Base-by-base conservation (phyloP, 2,888 invertebrate species). In the Cantharis rustica region DNA sequence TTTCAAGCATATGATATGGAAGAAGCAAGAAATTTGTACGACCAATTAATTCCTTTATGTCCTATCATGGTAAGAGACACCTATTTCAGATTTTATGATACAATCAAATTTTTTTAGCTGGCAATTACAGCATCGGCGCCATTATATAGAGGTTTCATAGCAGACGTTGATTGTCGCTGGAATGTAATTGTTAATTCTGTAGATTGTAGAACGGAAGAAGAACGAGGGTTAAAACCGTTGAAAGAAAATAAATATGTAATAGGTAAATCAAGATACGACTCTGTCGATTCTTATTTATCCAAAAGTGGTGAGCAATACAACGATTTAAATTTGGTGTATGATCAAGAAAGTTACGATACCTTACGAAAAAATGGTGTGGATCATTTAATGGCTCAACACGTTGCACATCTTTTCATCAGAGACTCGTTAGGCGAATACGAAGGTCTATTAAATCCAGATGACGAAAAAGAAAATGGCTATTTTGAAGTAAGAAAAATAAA, bases 91-190 rank as follows among this genome's bases (percentile, higher is more conserved):
- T 13, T 66, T n/a, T 13, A 11, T 4, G 7, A 20, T 9, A 16
- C 13, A 66, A 31, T 4, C n/a, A 20, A 23, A n/a, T 78, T 78
- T 74, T 86, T 88, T 80, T 87, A 96, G 96, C 88, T 99, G 88
- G 99, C 99, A 1, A 89, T 99, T 80, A 98, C 98, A 69, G 99
- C 99, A 7, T 98, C 99, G 0, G 96, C 98, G 17, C 99, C 99
- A 0, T 91, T 98, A 76, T 96, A 96, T 89, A 93, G 98, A 75
- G 99, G 99, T 13, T 95, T 94, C 88, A 88, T 99, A 78, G 95
- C 98, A 0, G 99, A 99, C 86, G 95, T 96, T 64, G 99, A 99
- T 89, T 98, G 98, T 84, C 94, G 99, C 77, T 99, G 99, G 99
- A 95, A 96, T 87, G 95, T 99, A 75, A 98, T 99, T 85, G 94